These are phyloP conservation scores for Adineta ricciae DNA, from an alignment of 2,888 invertebrate species.

Conservation along the genomic window DNA sequence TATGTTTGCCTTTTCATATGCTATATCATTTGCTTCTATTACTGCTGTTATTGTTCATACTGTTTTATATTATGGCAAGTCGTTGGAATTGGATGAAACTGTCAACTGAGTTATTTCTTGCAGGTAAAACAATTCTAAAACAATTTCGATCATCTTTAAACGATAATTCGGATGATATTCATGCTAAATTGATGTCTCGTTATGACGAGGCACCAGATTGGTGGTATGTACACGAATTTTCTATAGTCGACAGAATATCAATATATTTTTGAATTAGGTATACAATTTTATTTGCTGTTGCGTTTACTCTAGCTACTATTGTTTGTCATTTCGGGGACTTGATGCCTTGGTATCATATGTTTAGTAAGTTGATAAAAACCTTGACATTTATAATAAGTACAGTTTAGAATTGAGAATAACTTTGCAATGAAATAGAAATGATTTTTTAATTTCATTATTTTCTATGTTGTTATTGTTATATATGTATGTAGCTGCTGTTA, in stretches of 20 bases:
- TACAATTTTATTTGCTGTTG: neutral
- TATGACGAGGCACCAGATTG: slow-evolving; percentile 8
- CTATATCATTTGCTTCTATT: slow-evolving; percentile 1
- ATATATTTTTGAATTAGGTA: neutral
- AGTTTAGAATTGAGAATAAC: neutral
- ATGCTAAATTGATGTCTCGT: neutral
- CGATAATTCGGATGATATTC: neutral
- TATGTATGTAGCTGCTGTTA: neutral
- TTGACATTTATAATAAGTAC: neutral
- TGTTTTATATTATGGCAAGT: neutral
- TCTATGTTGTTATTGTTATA: no score
- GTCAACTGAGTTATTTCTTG: neutral
- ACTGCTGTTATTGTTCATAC: slow-evolving; percentile 13
- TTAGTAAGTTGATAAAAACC: neutral
- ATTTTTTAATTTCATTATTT: no score
- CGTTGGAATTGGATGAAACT: no score
- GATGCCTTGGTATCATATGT: slow-evolving; percentile 19
- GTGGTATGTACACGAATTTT: neutral
- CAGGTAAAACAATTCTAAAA: neutral
- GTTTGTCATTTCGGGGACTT: neutral
- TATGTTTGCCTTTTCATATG: neutral
- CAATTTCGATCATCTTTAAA: slow-evolving; percentile 7
- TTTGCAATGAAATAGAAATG: no score
- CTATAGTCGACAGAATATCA: no score
- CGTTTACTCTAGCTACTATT: neutral